Evolutionary conservation across 2,113 vertebrate species (phyloP), one percentile per base, ranked within the genome.

Genomic region (Toxotes chatareus): DNA sequence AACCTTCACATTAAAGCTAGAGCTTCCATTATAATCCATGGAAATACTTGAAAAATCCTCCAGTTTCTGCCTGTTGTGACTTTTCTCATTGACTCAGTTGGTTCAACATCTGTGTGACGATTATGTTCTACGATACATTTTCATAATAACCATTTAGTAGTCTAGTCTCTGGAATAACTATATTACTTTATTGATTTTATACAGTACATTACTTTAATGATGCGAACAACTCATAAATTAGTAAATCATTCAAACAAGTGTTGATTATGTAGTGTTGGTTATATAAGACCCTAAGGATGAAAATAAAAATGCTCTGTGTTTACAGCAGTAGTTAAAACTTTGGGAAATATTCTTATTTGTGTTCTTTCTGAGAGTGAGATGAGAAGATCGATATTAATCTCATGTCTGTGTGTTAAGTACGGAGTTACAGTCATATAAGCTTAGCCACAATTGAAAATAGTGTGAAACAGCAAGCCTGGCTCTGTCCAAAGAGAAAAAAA

Each of bases 301-400:
- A 34, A 19, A 36, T 23, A n/a, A 63, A 19, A 40, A 31, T 23
- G n/a, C 16, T 47, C 49, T 34, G 46, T 17, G 10, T 11, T 32
- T 49, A 40, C 62, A 0, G 14, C 27, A 65, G 12, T 32, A 16
- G 34, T 71, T 19, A 21, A 9, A 7, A 36, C n/a, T 84, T 63
- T 68, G 31, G 75, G 63, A 78, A 69, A 61, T 73, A 60, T 40
- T 19, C 9, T 40, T 36, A 4, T n/a, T n/a, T 61, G 3, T 21
- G 34, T 16, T 19, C 55, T 57, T 23, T 55, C 21, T 55, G 53
- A 16, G 5, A 14, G 10, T 57, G 23, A 57, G 55, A 57, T 14
- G 55, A 57, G 23, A 60, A 60, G 57, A 34, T 9, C 1, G 7
- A 34, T 34, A 17, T 47, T 16, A 47, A 47, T 4, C 46, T 47